Evolutionary conservation across 2,797 vertebrate species (phyloP), one percentile per base, ranked within the genome.

Genomic region (Simalia tracyae): DNA sequence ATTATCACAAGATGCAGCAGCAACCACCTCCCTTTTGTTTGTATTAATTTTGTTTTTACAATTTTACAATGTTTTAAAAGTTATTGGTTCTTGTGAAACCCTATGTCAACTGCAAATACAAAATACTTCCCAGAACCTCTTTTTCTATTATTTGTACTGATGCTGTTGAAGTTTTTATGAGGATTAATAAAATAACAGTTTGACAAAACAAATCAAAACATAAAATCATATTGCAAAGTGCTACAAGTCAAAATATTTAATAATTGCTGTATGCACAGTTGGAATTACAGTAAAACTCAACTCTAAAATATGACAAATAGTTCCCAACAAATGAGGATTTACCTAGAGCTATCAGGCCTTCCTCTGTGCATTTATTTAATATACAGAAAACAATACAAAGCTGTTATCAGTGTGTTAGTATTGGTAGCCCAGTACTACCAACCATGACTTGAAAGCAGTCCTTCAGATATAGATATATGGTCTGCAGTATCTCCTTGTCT

Each of bases 21-120:
- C 7, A 93, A 26, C 22, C 61, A 66, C 19, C 22, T 90, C 17
- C 19, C 90, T 86, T 92, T 94, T 91, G 19, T 93, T 96, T 95
- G 89, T 68, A 66, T 81, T 19, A 66, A 24, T 36, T 24, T 59
- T 60, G 68, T 36, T 57, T 76, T 84, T 93, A 92, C 4, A 63
- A 24, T 57, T 66, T 36, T 87, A 57, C 46, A 57, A 46, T 81
- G 26, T 61, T 92, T 60, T 86, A 56, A 81, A 42, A 57, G 8
- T 5, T 92, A 63, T 87, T 90, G 31, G 50, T 10, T 19, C 42
- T 26, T 54, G 2, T 24, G 42, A 57, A 84, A 81, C 15, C 8
- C 3, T 28, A 54, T 15, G 4, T 42, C 68, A 87, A 64, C 9
- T 85, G 31, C 61, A 90, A 87, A 56, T 42, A 31, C 31, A 61